Base-by-base conservation (phyloP, 2,797 vertebrate species). In the Eulemur rubriventer region DNA sequence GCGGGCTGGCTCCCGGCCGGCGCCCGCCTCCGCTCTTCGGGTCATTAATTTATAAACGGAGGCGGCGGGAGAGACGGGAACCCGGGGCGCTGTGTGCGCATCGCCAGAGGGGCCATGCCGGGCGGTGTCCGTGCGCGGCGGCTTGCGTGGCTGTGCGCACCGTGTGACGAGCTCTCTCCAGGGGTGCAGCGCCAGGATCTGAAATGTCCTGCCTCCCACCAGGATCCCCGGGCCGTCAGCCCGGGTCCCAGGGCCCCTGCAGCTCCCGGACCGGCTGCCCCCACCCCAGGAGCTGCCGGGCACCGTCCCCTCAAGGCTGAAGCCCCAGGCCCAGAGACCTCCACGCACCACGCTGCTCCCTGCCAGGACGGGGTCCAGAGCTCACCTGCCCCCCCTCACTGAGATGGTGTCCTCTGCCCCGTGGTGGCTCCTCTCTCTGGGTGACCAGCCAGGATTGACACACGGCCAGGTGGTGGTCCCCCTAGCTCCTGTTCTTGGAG, bases 1-100 rank as follows among this genome's bases (percentile, higher is more conserved):
- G 97, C 61, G 95, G 96, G 67, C 75, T 98, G 98, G 98, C 98
- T 52, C 96, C 80, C 3, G 13, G 98, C 98, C 98, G 81, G 81
- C 61, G 94, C 93, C 91, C 95, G 91, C 97, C 94, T 91, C 95
- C 86, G 88, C 85, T 80, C 80, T 69, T 96, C 82, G 91, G 90
- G 86, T 97, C 95, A 97, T 97, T 97, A 97, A 98, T 98, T 96
- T 98, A 96, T 96, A 97, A 98, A 96, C 83, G 96, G 96, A 86
- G 93, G 85, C 80, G 69, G 84, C 28, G 6, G 7, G 35, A 63
- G 55, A 20, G 33, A n/a, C 57, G 33, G 33, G 17, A 18, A 17
- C 22, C 35, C 20, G 3, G 61, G 65, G 17, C 30, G 46, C 30
- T 22, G 41, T 6, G 61, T 48, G 28, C 11, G 33, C 30, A 6